Percentiles rank a stretch among this genome's conserved stretches.
phyloP scores from a whole-genome alignment of 2,113 vertebrate species.

The Pteronura brasiliensis region DNA sequence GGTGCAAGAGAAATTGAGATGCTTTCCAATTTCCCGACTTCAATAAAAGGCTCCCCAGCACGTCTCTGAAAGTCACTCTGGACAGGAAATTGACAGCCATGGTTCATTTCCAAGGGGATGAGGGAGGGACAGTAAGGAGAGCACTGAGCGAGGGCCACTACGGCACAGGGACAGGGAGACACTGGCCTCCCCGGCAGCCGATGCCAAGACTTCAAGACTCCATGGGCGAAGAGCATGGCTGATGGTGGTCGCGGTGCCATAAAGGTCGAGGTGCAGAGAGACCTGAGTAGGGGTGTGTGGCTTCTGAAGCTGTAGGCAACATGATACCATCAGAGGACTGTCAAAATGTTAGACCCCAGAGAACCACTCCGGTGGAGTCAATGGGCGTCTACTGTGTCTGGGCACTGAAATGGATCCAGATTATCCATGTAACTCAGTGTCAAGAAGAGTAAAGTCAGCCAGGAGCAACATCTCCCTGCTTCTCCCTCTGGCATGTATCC shows the following conservation, averaged over 20 bases:
- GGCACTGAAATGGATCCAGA: background rate
- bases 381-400: background rate
- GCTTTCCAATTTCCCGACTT: slow-evolving; percentile 71
- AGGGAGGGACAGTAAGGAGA: background rate
- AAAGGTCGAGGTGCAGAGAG: background rate
- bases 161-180: background rate
- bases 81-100: slow-evolving; percentile 64
- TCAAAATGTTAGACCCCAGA: background rate
- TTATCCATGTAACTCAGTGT: background rate
- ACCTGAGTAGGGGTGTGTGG: background rate
- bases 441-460: background rate
- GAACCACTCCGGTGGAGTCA: background rate
- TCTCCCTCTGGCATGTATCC: background rate
- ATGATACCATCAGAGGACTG: background rate
- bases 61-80: slow-evolving; percentile 55
- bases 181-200: background rate
- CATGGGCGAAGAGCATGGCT: background rate
- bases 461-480: background rate
- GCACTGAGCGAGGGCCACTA: background rate
- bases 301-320: background rate
- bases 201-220: background rate
- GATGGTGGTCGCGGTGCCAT: too few species aligned
- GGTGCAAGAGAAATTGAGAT: slow-evolving; percentile 72
- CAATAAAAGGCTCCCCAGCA: slow-evolving; percentile 59
- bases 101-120: slow-evolving; percentile 44